Base-by-base conservation (phyloP, 37 sponge, comb jelly and placozoan species). In the Ephydatia muelleri region DNA sequence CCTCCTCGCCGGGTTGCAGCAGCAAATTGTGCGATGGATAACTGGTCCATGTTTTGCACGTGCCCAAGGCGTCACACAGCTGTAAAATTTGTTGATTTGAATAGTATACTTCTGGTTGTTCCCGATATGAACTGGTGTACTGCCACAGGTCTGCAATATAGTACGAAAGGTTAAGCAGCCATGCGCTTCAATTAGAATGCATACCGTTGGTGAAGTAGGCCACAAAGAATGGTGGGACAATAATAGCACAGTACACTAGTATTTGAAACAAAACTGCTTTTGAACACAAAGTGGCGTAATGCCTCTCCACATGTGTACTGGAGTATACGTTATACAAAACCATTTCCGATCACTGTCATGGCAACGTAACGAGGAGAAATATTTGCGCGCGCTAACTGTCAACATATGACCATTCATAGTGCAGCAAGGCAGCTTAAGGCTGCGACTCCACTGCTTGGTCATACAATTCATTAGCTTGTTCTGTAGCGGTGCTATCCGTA, bases 131-230 rank as follows among this genome's bases (percentile, higher is more conserved):
- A 40, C 96, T 88, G 30, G 91, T 90, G 65, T 86, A 82, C 77
- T 88, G 88, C 97, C 97, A 97, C 19, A 97, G 90, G 2, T 94
- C 97, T 95, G 76, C 23, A 79, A 43, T n/a, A 82, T 48, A 71
- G n/a, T n/a, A n/a, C n/a, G n/a, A 26, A 33, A 37, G 13, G 43
- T 14, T 21, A 68, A 67, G 65, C n/a, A 19, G 30, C 35, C 75
- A 5, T 80, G 87, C 3, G 77, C 87, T 66, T 81, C 74, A 87
- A 66, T 78, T 89, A 83, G 75, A 89, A 47, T 27, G 25, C 92
- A 65, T 28, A 94, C 95, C 92, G 8, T 88, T 91, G 3, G 89
- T 93, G 26, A 85, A 65, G 70, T 93, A 93, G 23, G 94, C 94
- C 39, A 96, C 82, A 83, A 96, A 89, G 82, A 93, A 91, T 31